Evolutionary conservation across 2,888 invertebrate genomes (phyloP), one percentile per base, ranked within the genome.

Genomic region (Standfussiana lucernea): DNA sequence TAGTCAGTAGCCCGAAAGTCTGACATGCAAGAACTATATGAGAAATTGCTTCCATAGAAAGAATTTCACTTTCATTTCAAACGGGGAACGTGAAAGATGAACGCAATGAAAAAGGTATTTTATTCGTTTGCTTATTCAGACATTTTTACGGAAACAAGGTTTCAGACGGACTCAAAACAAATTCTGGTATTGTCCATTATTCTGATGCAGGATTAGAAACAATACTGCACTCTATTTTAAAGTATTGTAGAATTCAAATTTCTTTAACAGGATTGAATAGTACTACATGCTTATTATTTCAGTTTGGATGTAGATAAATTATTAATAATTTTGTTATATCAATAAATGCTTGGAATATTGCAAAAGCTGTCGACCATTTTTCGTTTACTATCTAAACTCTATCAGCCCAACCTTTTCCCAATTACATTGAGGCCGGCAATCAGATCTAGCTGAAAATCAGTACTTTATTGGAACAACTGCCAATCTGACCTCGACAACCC

Each of bases 41-140:
- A 50, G 13, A 40, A n/a, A 50, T 28, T 32, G 3, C 35, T 76
- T 11, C 21, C 6, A 40, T 7, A 24, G 5, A 8, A 77, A 28
- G 1, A 47, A 24, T 53, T 35, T 71, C 24, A 37, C 24, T 75
- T 47, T 18, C 13, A 50, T 77, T 56, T 18, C 32, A 47, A 65
- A 53, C 6, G 3, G 7, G 13, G 42, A 37, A 10, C 11, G 10
- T n/a, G 32, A 56, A 45, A 67, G 24, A 21, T 72, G 66, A 67
- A 72, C 62, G 67, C 45, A 40, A 50, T 24, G 56, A 45, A 65
- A 61, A 45, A 0, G 11, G 24, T 64, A 56, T 75, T 80, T 84
- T 70, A 77, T 83, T 64, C 4, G 42, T 80, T 83, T 79, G 71
- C 79, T 83, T 75, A 83, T 79, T 72, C 35, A 15, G 2, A 0